Percentiles rank a stretch among this genome's conserved stretches.
Conservation (phyloP, 2,888 invertebrate species). For the Drosophila paracracens region DNA sequence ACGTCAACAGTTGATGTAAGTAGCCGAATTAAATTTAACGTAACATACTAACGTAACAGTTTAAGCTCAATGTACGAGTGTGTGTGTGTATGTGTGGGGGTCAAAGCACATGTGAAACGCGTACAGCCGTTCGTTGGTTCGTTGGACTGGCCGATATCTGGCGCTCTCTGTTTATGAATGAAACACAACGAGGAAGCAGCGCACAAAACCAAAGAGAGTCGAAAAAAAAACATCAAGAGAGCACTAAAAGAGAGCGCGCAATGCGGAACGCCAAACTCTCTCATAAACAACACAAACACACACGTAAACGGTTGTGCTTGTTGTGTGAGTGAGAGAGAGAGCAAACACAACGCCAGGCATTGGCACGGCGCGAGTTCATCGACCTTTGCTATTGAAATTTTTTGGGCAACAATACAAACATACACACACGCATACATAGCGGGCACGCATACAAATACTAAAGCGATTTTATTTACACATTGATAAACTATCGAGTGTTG, state of each 20-base stretch:
- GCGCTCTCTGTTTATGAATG: slow-evolving; percentile 79
- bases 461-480: slow-evolving; percentile 71
- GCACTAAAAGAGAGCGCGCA: slow-evolving; percentile 35
- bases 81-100: slow-evolving; percentile 16
- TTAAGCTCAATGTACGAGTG: slow-evolving; percentile 7
- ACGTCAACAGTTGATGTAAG: slow-evolving; percentile 71
- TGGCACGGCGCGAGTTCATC: slow-evolving; percentile 75
- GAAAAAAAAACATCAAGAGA: slow-evolving; percentile 14
- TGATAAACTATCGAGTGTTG: slow-evolving; percentile 74
- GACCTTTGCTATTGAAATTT: slow-evolving; percentile 83
- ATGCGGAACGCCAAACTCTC: slow-evolving; percentile 50
- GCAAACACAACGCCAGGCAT: slow-evolving; percentile 39
- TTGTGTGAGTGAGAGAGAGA: slow-evolving; percentile 26
- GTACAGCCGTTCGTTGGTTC: slow-evolving; percentile 66
- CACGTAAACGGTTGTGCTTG: neutral
- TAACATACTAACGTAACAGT: slow-evolving; percentile 23
- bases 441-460: slow-evolving; percentile 27
- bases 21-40: slow-evolving; percentile 24
- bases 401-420: slow-evolving; percentile 67
- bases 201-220: slow-evolving; percentile 37
- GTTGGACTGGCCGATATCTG: slow-evolving; percentile 77
- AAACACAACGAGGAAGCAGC: slow-evolving; percentile 76
- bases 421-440: slow-evolving; percentile 29
- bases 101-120: slow-evolving; percentile 65
- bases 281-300: slow-evolving; percentile 8